These are phyloP conservation scores for Paedocypris sp. DNA, from an alignment of 2,113 vertebrate genomes.

Conservation along the genomic window DNA sequence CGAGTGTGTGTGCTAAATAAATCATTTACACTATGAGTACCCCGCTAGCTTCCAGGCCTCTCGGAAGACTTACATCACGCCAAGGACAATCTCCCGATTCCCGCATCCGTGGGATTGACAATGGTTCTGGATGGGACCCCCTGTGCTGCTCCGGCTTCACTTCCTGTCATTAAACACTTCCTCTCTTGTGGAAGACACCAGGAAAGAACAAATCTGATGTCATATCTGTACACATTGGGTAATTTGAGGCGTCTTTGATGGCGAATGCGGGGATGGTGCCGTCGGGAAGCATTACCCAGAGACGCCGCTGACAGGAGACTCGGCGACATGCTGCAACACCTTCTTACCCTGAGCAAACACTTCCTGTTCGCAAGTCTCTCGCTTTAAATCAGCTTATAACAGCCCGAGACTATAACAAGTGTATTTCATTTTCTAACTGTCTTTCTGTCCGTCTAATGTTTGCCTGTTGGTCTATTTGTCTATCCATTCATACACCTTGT, in stretches of 20 bases:
- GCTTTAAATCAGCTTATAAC: too few species aligned
- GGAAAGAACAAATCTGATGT: slow-evolving; percentile 24
- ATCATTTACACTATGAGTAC: slow-evolving; percentile 21
- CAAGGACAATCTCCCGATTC: not conserved
- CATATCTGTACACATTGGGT: slow-evolving; percentile 16
- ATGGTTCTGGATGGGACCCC: slow-evolving; percentile 14
- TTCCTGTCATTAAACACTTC: slow-evolving; percentile 29
- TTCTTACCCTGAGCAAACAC: slow-evolving; percentile 5
- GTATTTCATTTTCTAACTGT: too few species aligned
- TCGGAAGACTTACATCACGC: slow-evolving; percentile 29
- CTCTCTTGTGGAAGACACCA: slow-evolving; percentile 5
- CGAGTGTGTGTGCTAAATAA: slow-evolving; percentile 21
- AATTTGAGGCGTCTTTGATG: slow-evolving; percentile 24
- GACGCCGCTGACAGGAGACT: not conserved
- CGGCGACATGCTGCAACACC: slow-evolving; percentile 21
- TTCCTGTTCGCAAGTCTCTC: too few species aligned
- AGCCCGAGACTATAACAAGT: too few species aligned
- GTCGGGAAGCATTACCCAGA: not conserved
- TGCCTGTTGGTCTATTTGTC: too few species aligned
- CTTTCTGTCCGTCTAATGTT: too few species aligned
- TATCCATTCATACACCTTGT: too few species aligned
- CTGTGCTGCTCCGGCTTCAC: slow-evolving; percentile 6
- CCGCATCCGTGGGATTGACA: slow-evolving; percentile 14
- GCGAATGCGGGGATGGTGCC: not conserved
- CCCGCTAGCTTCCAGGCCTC: slow-evolving; percentile 16